These are phyloP conservation scores for Machimus atricapillus DNA, from an alignment of 2,888 invertebrate genomes.

Conservation along the genomic window DNA sequence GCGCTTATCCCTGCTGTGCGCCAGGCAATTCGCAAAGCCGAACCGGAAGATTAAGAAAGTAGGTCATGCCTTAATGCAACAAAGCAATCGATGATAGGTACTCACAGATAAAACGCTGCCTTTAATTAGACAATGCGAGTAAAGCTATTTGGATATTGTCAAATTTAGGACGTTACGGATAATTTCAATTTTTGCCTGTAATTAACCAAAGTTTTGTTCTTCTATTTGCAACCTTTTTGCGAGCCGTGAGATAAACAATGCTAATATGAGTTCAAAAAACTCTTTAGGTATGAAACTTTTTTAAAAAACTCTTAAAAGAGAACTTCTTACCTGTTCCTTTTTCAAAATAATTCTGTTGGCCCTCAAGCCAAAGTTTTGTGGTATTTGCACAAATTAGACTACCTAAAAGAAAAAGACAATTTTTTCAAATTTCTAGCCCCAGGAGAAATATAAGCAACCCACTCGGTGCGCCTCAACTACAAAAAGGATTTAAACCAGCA, in stretches of 20 bases:
- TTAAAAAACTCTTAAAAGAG: not conserved
- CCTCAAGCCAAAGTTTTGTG: not conserved
- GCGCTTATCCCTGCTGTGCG: not conserved
- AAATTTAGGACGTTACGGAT: not conserved
- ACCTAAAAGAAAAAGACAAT: not conserved
- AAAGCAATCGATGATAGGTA: not conserved
- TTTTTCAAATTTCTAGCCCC: not conserved
- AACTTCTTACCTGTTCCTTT: not conserved
- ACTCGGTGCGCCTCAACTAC: not conserved
- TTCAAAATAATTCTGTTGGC: not conserved
- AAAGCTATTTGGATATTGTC: not conserved
- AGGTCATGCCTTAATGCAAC: not conserved
- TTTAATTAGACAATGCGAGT: not conserved
- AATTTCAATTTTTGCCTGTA: not conserved
- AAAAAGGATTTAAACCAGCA: not conserved
- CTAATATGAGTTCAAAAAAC: not conserved
- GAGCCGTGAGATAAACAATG: not conserved
- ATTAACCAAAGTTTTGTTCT: not conserved
- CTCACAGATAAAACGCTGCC: not conserved
- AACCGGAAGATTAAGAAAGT: not conserved
- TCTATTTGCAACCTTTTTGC: not conserved
- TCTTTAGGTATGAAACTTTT: not conserved
- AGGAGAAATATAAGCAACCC: not conserved
- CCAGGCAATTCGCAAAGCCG: not conserved
- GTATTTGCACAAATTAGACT: not conserved